Conservation (phyloP, 2,888 invertebrate species). For the Trimorus sp. region DNA sequence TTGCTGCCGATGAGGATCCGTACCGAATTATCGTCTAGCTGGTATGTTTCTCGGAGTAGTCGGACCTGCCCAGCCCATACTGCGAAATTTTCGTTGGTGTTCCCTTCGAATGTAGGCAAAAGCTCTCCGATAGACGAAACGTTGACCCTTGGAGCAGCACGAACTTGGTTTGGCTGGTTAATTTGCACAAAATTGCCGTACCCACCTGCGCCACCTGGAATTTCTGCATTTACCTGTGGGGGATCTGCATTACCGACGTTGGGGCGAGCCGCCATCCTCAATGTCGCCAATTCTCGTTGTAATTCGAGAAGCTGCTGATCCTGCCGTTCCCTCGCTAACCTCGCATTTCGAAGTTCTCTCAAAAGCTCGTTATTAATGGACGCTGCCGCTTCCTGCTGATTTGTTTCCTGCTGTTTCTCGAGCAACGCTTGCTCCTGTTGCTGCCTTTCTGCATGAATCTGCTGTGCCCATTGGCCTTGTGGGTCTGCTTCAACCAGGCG, state of each 20-base stretch:
- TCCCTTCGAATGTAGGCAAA: not conserved
- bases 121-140: not conserved
- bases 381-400: not conserved
- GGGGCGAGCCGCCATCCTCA: too few species aligned
- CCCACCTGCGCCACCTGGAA: not conserved
- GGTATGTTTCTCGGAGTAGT: slow-evolving; percentile 27
- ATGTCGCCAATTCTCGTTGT: too few species aligned
- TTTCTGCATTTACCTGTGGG: too few species aligned
- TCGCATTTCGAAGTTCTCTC: too few species aligned
- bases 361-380: too few species aligned
- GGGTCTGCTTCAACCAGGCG: not conserved
- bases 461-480: not conserved
- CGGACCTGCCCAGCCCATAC: slow-evolving; percentile 37
- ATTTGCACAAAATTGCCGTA: not conserved
- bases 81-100: slow-evolving; percentile 7
- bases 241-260: too few species aligned
- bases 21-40: slow-evolving; percentile 32
- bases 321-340: too few species aligned
- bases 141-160: not conserved
- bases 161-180: too few species aligned
- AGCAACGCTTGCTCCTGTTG: not conserved
- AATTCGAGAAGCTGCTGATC: too few species aligned
- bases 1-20: slow-evolving; percentile 37
- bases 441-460: too few species aligned
- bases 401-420: not conserved